A percentile compares a stretch with the other conserved stretches of the same genome.
Evolutionary conservation across 2,888 invertebrate species (phyloP).

Genomic region (Mythimna vitellina): DNA sequence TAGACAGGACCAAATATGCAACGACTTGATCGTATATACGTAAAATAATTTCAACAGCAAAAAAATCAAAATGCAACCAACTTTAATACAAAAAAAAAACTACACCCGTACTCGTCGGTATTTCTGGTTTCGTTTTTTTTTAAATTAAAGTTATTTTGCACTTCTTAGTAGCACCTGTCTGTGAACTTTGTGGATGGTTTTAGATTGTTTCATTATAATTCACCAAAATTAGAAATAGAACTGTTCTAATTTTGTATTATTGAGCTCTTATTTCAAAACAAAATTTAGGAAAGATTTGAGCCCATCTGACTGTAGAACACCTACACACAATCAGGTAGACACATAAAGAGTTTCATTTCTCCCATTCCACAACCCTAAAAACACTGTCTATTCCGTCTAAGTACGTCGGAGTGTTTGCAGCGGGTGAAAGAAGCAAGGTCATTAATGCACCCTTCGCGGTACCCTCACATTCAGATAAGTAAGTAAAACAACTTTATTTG

Average conservation of each 20-base stretch:
- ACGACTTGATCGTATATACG: too few relatives aligned
- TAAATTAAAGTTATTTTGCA: too few relatives aligned
- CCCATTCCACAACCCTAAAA: conserved; percentile 48
- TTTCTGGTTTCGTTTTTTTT: too few relatives aligned
- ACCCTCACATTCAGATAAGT: conserved; percentile 81
- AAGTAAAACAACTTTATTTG: conserved; percentile 90
- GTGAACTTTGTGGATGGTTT: too few relatives aligned
- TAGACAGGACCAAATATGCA: neutral
- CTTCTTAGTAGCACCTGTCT: too few relatives aligned
- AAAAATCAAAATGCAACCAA: too few relatives aligned
- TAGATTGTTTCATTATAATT: too few relatives aligned
- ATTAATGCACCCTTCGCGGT: conserved; percentile 86
- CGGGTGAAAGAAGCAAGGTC: conserved; percentile 73
- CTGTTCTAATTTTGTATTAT: too few relatives aligned
- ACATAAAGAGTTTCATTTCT: conserved; percentile 14
- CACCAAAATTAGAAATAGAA: too few relatives aligned
- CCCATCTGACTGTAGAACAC: neutral
- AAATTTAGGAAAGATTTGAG: neutral
- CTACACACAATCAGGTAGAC: neutral
- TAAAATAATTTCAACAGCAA: too few relatives aligned
- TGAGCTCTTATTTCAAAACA: neutral
- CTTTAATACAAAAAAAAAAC: too few relatives aligned
- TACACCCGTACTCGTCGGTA: too few relatives aligned
- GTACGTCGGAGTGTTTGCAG: conserved; percentile 71
- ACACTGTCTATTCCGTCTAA: conserved; percentile 65